phyloP scores from a whole-genome alignment of 1,140 invertebrate species.

The Condylostylus longicornis region DNA sequence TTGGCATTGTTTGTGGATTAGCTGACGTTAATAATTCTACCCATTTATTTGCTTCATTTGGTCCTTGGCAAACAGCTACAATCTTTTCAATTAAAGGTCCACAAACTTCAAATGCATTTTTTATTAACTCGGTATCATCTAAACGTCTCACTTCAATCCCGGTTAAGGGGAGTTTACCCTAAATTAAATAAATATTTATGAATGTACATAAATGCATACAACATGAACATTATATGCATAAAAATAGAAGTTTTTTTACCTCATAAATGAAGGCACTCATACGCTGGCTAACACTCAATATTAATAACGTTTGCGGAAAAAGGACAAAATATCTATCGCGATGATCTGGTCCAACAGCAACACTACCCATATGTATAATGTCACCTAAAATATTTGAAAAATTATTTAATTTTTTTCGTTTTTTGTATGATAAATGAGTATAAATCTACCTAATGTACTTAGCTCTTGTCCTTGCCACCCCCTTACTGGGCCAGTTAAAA shows the following conservation, averaged over 20 bases:
- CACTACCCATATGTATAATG: constrained; percentile 67
- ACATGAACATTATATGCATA: constrained; percentile 4
- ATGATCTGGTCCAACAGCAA: constrained; percentile 64
- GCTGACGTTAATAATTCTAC: constrained; percentile 51
- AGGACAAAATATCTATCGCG: constrained; percentile 84
- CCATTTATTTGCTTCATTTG: constrained; percentile 74
- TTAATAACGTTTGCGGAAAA: constrained; percentile 74
- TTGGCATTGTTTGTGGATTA: constrained; percentile 30
- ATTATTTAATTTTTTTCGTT: too few species aligned
- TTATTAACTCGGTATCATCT: constrained; percentile 63
- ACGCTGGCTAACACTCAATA: constrained; percentile 76
- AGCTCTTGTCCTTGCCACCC: constrained; percentile 89
- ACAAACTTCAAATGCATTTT: constrained; percentile 86
- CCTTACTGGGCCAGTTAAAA: constrained; percentile 79
- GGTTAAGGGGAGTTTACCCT: constrained; percentile 81
- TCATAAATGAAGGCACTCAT: constrained; percentile 93
- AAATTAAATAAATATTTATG: constrained; percentile 9
- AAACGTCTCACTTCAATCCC: constrained; percentile 62
- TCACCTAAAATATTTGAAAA: constrained; percentile 14
- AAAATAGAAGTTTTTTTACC: constrained; percentile 37
- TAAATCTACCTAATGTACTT: constrained; percentile 40
- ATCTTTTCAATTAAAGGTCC: constrained; percentile 83
- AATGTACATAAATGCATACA: too few species aligned
- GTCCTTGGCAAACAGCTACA: constrained; percentile 68
- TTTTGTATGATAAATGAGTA: constrained; percentile 36